phyloP scores from a whole-genome alignment of 2,113 vertebrate genomes.

The Psittacula cyanocephala region DNA sequence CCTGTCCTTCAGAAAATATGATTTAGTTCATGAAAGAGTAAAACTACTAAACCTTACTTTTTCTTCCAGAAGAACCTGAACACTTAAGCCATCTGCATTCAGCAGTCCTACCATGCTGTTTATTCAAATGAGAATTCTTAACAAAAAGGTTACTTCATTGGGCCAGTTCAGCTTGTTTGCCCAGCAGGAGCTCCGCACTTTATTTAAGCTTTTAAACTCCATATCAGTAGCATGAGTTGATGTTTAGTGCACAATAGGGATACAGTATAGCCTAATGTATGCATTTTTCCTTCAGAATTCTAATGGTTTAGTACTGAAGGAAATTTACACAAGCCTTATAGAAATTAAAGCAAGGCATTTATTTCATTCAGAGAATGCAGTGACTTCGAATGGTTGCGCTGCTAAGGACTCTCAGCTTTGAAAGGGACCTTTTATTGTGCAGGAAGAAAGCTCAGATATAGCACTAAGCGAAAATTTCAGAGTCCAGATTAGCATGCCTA shows the following conservation, averaged over 20 bases:
- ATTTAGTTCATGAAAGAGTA: slow-evolving; percentile 12
- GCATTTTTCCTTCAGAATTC: slow-evolving; percentile 70
- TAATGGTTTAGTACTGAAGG: slow-evolving; percentile 62
- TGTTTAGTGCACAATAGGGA: slow-evolving; percentile 70
- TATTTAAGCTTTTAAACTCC: slow-evolving; percentile 71
- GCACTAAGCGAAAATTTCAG: slow-evolving; percentile 57
- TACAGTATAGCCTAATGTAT: slow-evolving; percentile 78
- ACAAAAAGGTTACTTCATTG: slow-evolving; percentile 74
- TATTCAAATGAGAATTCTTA: slow-evolving; percentile 72
- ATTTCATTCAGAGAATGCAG: slow-evolving; percentile 76
- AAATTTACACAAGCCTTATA: slow-evolving; percentile 70
- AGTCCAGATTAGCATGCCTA: slow-evolving; percentile 69
- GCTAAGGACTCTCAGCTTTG: slow-evolving; percentile 65
- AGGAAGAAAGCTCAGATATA: slow-evolving; percentile 73
- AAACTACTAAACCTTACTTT: slow-evolving; percentile 9
- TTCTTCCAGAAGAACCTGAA: background rate
- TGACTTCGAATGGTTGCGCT: slow-evolving; percentile 70
- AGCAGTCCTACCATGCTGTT: slow-evolving; percentile 68
- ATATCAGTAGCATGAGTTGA: slow-evolving; percentile 64
- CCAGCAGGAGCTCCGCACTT: slow-evolving; percentile 66
- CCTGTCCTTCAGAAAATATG: background rate
- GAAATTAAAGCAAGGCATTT: slow-evolving; percentile 77
- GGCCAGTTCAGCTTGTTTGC: slow-evolving; percentile 59
- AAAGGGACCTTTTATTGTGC: slow-evolving; percentile 79
- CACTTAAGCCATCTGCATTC: slow-evolving; percentile 71